phyloP scores from a whole-genome alignment of 2,888 invertebrate species.

The Patella caerulea region DNA sequence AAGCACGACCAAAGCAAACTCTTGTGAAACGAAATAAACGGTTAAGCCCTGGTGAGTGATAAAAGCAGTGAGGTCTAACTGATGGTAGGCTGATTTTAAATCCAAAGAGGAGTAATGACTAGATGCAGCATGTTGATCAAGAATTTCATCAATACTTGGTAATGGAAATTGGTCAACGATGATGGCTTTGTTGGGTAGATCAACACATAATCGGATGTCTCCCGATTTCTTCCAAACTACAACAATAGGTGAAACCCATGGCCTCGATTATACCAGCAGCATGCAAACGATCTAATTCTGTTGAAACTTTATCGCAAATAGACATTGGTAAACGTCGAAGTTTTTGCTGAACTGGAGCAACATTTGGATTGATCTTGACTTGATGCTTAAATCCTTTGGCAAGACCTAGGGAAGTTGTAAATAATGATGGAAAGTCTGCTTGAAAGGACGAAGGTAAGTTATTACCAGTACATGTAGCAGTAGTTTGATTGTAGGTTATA shows the following conservation, averaged over 20 bases:
- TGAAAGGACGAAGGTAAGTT: not conserved
- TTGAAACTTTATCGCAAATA: not conserved
- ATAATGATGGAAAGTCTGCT: not conserved
- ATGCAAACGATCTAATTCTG: not conserved
- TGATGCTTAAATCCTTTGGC: not conserved
- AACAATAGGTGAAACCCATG: not conserved
- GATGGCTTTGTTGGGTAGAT: conserved; percentile 13
- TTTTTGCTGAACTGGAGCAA: conserved; percentile 4
- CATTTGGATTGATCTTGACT: not conserved
- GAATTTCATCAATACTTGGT: conserved; percentile 11
- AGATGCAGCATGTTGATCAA: not conserved
- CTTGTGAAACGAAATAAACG: not conserved
- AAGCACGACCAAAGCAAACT: conserved; percentile 1
- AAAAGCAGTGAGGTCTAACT: conserved; percentile 6
- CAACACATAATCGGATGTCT: conserved; percentile 10
- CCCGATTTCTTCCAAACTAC: no score
- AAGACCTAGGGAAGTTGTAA: not conserved
- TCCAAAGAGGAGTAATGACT: not conserved
- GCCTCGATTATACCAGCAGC: conserved; percentile 12
- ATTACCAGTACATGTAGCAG: no score
- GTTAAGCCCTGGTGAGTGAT: conserved; percentile 7
- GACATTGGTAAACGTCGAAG: not conserved
- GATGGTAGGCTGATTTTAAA: conserved; percentile 6
- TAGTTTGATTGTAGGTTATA: no score
- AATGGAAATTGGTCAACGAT: no score